phyloP scores from a whole-genome alignment of 2,797 vertebrate species.

The Chaunax sp. region DNA sequence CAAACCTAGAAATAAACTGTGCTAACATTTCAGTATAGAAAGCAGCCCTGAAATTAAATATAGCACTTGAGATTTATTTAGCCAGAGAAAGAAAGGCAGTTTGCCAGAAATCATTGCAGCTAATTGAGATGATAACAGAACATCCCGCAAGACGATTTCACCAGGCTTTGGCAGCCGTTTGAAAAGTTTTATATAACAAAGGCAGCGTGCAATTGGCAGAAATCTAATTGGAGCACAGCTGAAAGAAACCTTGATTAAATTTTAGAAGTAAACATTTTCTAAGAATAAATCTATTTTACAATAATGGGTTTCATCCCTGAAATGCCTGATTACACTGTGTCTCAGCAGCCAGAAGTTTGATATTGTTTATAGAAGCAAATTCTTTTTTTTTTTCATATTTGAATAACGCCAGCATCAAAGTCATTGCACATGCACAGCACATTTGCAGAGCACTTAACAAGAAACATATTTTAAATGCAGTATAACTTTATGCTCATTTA shows the following conservation, averaged over 20 bases:
- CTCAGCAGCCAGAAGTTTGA: slow-evolving; percentile 68
- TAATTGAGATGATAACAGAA: slow-evolving; percentile 64
- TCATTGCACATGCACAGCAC: slow-evolving; percentile 59
- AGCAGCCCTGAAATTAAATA: slow-evolving; percentile 42
- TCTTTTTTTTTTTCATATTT: slow-evolving; percentile 61
- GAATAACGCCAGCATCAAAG: slow-evolving; percentile 70
- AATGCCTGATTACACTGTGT: slow-evolving; percentile 67
- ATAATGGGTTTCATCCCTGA: slow-evolving; percentile 71
- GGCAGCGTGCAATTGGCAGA: slow-evolving; percentile 50
- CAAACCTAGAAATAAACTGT: slow-evolving; percentile 28
- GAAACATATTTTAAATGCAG: slow-evolving; percentile 65
- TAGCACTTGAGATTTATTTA: slow-evolving; percentile 50
- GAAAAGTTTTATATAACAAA: slow-evolving; percentile 52
- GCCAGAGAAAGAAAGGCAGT: neutral
- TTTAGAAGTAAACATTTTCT: slow-evolving; percentile 73
- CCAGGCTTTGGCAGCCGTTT: slow-evolving; percentile 51
- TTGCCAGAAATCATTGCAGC: slow-evolving; percentile 54
- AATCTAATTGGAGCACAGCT: slow-evolving; percentile 49
- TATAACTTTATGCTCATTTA: slow-evolving; percentile 35
- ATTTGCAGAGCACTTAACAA: slow-evolving; percentile 58
- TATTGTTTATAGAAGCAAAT: slow-evolving; percentile 73
- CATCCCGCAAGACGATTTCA: slow-evolving; percentile 41
- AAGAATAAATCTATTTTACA: slow-evolving; percentile 79
- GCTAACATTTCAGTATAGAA: slow-evolving; percentile 20
- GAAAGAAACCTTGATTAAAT: slow-evolving; percentile 69